Evolutionary conservation across 2,888 invertebrate species (phyloP).

Genomic region (Tyria jacobaeae): DNA sequence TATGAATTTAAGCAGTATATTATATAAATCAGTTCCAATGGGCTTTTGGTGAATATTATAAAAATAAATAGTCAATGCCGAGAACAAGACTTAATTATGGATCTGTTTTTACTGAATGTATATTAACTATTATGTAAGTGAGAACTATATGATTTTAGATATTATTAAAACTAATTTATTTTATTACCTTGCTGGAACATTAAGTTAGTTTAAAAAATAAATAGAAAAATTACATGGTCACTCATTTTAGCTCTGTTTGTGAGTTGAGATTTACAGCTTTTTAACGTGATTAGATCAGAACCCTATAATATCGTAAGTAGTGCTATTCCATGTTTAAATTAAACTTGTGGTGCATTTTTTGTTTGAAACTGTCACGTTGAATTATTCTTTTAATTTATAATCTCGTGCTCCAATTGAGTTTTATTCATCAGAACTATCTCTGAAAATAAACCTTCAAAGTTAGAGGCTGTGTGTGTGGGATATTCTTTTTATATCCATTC

Average conservation of each 20-base stretch:
- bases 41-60: too few species aligned
- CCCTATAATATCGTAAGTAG: neutral
- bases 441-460: too few species aligned
- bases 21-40: too few species aligned
- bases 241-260: constrained; percentile 5
- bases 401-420: too few species aligned
- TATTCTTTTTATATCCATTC: too few species aligned
- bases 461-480: too few species aligned
- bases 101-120: neutral
- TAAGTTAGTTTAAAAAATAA: constrained; percentile 20
- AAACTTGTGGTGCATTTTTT: neutral
- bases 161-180: constrained; percentile 24
- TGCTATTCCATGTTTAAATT: neutral
- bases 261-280: constrained; percentile 7
- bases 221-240: constrained; percentile 17
- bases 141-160: constrained; percentile 19
- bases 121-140: constrained; percentile 19
- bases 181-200: constrained; percentile 14
- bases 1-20: too few species aligned
- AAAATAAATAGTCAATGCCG: too few species aligned
- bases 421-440: too few species aligned
- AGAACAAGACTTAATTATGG: neutral
- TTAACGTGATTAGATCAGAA: neutral
- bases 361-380: too few species aligned
- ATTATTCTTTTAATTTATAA: too few species aligned